Evolutionary conservation across 2,888 invertebrate species (phyloP).

Genomic region (Aromia moschata): DNA sequence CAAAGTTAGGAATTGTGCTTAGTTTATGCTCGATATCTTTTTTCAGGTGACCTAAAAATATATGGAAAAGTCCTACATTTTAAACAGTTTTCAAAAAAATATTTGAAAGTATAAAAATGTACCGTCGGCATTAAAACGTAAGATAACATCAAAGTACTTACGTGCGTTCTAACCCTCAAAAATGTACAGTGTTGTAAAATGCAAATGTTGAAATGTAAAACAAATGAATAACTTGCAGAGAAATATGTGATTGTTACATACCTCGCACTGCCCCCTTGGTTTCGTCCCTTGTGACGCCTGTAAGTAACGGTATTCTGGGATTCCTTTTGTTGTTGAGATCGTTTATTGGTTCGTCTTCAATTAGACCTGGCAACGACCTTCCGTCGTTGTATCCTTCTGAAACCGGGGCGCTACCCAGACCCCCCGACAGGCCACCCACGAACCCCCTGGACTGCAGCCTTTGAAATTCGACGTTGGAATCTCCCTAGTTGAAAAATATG

Average conservation of each 20-base stretch:
- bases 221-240: no score
- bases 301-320: constrained; percentile 72
- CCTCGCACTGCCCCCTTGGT: constrained; percentile 72
- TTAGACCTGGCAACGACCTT: constrained; percentile 73
- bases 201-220: no score
- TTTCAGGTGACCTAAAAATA: constrained; percentile 53
- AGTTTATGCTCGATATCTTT: constrained; percentile 60
- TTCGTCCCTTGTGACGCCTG: constrained; percentile 79
- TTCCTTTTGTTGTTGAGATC: constrained; percentile 66
- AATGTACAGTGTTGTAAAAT: no score
- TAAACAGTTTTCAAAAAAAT: constrained; percentile 9
- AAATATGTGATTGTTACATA: no score
- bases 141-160: no score
- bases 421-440: constrained; percentile 71
- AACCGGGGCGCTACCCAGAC: constrained; percentile 72
- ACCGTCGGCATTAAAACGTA: no score
- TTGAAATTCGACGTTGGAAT: constrained; percentile 68
- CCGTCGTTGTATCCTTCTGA: constrained; percentile 74
- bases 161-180: no score
- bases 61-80: not conserved
- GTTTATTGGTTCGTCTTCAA: constrained; percentile 71
- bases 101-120: no score
- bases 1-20: constrained; percentile 59
- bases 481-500: constrained; percentile 64
- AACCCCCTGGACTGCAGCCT: constrained; percentile 69